Percentiles rank a stretch among this genome's conserved stretches.
Evolutionary conservation across 2,888 invertebrate species (phyloP).

Genomic region (Ophion ventricosus): DNA sequence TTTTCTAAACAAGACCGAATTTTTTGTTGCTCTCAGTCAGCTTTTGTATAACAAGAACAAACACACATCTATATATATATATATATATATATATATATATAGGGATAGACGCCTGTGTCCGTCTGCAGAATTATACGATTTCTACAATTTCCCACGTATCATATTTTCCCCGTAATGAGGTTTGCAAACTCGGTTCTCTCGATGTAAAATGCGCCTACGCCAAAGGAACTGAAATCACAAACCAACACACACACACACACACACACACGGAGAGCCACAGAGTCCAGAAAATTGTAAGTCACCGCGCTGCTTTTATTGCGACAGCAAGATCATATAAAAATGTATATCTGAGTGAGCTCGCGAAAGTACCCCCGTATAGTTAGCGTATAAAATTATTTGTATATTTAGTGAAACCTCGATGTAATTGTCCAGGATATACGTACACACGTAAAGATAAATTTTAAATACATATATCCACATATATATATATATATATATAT

Average conservation of each 20-base stretch:
- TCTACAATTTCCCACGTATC: slow-evolving; percentile 57
- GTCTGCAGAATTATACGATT: slow-evolving; percentile 7
- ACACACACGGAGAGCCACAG: not conserved
- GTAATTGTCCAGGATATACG: slow-evolving; percentile 15
- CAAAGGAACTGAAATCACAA: slow-evolving; percentile 30
- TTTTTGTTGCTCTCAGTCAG: not conserved
- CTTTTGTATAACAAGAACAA: not conserved
- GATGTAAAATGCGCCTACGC: slow-evolving; percentile 50
- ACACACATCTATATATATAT: not conserved
- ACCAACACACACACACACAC: slow-evolving; percentile 12
- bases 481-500: not conserved
- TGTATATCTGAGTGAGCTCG: slow-evolving; percentile 31
- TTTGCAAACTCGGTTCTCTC: slow-evolving; percentile 39
- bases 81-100: too few species aligned
- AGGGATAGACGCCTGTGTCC: not conserved
- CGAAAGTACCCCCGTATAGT: slow-evolving; percentile 31
- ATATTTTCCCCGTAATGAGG: slow-evolving; percentile 53
- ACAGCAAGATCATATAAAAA: slow-evolving; percentile 55
- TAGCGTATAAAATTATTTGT: slow-evolving; percentile 24
- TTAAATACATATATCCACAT: not conserved
- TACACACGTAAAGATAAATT: not conserved
- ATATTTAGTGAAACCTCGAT: slow-evolving; percentile 23
- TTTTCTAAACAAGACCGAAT: not conserved
- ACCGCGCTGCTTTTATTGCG: slow-evolving; percentile 50
- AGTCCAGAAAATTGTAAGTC: slow-evolving; percentile 8